Conservation (phyloP, 2,888 invertebrate genomes). For the Cheilosia pagana region DNA sequence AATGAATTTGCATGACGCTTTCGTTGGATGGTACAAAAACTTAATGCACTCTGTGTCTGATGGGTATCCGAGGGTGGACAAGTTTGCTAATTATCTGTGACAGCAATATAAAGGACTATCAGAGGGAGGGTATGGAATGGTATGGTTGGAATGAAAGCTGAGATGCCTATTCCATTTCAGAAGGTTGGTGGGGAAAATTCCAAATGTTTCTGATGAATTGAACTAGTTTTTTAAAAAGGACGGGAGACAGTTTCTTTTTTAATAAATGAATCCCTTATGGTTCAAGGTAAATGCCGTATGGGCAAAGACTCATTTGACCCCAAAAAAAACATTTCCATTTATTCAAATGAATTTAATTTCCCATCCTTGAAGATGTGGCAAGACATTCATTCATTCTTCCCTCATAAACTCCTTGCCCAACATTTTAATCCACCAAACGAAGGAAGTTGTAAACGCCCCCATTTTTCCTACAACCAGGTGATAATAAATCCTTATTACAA, state of each 20-base stretch:
- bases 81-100: constrained; percentile 32
- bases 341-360: too few species aligned
- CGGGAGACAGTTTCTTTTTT: too few species aligned
- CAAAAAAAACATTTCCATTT: too few species aligned
- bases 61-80: background rate
- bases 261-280: too few species aligned
- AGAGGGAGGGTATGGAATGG: background rate
- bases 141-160: background rate
- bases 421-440: background rate
- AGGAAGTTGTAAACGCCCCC: background rate
- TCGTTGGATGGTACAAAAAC: constrained; percentile 3
- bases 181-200: too few species aligned
- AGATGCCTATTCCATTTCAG: too few species aligned
- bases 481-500: constrained; percentile 45
- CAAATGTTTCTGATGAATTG: too few species aligned
- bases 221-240: too few species aligned
- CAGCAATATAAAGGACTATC: background rate
- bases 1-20: constrained; percentile 35
- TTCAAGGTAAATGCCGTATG: too few species aligned
- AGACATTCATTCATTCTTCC: background rate
- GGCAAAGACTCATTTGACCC: too few species aligned
- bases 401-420: background rate
- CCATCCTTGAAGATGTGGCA: too few species aligned
- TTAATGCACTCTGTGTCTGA: constrained; percentile 24
- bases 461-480: constrained; percentile 30